Evolutionary conservation across 2,888 invertebrate species (phyloP).

Genomic region (Smittia aterrima): DNA sequence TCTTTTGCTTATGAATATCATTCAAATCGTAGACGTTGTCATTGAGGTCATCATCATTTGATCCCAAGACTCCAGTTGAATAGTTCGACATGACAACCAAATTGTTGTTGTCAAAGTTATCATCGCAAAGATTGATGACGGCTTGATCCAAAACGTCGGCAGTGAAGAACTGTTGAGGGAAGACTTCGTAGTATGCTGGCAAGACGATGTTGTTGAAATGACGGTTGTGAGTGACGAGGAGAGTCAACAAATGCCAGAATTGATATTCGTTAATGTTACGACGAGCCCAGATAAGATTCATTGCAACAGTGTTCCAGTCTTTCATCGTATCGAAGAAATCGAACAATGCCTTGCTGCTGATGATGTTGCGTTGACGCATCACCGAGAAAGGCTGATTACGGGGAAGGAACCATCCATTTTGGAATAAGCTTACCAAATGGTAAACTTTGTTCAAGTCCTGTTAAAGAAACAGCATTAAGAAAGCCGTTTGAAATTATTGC

Average conservation of each 20-base stretch:
- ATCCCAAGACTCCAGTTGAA: conserved; percentile 63
- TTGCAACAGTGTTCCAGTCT: conserved; percentile 14
- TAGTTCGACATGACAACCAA: conserved; percentile 64
- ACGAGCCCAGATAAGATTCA: conserved; percentile 26
- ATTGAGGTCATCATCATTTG: not conserved
- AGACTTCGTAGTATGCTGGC: conserved; percentile 61
- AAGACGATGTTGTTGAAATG: conserved; percentile 56
- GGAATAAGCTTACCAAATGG: conserved; percentile 1
- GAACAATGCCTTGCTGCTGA: not conserved
- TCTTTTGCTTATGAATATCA: not conserved
- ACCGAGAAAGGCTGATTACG: not conserved
- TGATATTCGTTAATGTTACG: conserved; percentile 24
- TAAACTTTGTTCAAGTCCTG: conserved; percentile 21
- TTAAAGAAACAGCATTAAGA: too few relatives aligned
- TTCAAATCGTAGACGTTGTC: not conserved
- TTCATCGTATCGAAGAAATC: conserved; percentile 31
- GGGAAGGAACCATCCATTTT: conserved; percentile 10
- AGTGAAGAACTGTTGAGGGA: conserved; percentile 66
- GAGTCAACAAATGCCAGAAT: conserved; percentile 16
- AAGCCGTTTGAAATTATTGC: too few relatives aligned
- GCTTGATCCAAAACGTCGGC: conserved; percentile 63
- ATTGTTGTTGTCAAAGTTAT: conserved; percentile 56
- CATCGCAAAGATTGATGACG: conserved; percentile 50
- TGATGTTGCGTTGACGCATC: not conserved
- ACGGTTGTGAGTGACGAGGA: conserved; percentile 15